phyloP scores from a whole-genome alignment of 2,888 invertebrate species.

The Aromia moschata region DNA sequence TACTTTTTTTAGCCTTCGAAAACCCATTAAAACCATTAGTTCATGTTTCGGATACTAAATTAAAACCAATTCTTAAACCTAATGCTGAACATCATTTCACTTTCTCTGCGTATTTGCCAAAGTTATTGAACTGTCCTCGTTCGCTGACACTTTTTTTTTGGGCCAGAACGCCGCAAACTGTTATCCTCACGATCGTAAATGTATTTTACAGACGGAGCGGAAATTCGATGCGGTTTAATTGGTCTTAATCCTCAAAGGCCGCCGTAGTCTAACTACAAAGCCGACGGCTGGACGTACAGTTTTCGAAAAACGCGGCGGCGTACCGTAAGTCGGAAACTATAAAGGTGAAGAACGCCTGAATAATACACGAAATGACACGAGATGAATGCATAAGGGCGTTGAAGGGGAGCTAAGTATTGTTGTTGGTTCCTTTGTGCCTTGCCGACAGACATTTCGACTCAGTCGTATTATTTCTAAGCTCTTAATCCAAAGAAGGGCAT shows the following conservation, averaged over 20 bases:
- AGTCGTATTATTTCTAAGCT: slow-evolving; percentile 7
- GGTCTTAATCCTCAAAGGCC: neutral
- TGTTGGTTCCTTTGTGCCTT: slow-evolving; percentile 30
- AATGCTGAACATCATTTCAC: too few relatives aligned
- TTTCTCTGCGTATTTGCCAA: too few relatives aligned
- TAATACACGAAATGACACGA: slow-evolving; percentile 34
- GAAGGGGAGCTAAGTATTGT: slow-evolving; percentile 33
- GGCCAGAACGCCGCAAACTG: too few relatives aligned
- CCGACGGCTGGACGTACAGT: slow-evolving; percentile 31
- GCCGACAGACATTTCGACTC: slow-evolving; percentile 26
- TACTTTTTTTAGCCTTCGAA: too few relatives aligned
- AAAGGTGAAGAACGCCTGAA: slow-evolving; percentile 21
- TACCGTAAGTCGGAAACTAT: slow-evolving; percentile 28
- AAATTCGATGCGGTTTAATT: neutral
- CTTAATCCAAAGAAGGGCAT: neutral
- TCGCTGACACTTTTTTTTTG: too few relatives aligned
- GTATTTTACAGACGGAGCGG: too few relatives aligned
- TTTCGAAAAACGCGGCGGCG: slow-evolving; percentile 32
- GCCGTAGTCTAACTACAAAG: neutral
- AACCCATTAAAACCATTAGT: too few relatives aligned
- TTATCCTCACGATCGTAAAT: too few relatives aligned
- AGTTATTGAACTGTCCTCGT: too few relatives aligned
- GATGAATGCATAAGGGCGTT: slow-evolving; percentile 36
- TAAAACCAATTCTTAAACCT: too few relatives aligned
- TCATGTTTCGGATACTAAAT: too few relatives aligned